Evolutionary conservation across 2,888 invertebrate species (phyloP), one percentile per base, ranked within the genome.

Genomic region (Caenorhabditis sulstoni): DNA sequence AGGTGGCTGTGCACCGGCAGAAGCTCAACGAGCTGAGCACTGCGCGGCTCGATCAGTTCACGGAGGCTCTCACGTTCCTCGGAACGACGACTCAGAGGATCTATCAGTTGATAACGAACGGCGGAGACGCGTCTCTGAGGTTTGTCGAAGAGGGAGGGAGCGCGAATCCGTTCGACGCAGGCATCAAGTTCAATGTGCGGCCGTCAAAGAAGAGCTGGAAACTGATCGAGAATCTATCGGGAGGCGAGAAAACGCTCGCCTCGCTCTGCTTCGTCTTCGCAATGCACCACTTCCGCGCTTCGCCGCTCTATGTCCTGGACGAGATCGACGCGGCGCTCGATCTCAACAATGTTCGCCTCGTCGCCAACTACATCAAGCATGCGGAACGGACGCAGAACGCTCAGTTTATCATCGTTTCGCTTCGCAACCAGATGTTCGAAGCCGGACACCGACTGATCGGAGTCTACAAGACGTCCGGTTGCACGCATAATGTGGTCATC

Each of bases 171-270:
- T 76, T 76, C 22, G 57, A 52, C 0, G 52, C 64, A 0, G 76
- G 76, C 29, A 45, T 76, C 44, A 64, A 64, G 16, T 76, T 76
- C 71, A 97, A 96, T 90, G 98, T 99, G 0, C 93, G 99, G 0
- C 99, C 99, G 0, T 97, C 97, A 0, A 96, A 95, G 90, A 99
- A 99, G 90, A 95, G 97, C 0, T 99, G 99, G 99, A 99, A 99
- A 91, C 95, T 95, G 90, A 98, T 99, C 79, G 94, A 95, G 0
- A 97, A 98, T 91, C 92, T 99, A 49, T 97, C 97, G 0, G 99
- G 99, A 1, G 99, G 99, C 0, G 99, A 99, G 91, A 99, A 99
- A 91, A 99, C 99, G 0, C 91, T 99, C 0, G 96, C 97, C 0
- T 98, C 98, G 0, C 91, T 99, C 50, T 96, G 98, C 0, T 91